phyloP scores from a whole-genome alignment of 2,113 vertebrate species.

The Stictonetta naevosa region DNA sequence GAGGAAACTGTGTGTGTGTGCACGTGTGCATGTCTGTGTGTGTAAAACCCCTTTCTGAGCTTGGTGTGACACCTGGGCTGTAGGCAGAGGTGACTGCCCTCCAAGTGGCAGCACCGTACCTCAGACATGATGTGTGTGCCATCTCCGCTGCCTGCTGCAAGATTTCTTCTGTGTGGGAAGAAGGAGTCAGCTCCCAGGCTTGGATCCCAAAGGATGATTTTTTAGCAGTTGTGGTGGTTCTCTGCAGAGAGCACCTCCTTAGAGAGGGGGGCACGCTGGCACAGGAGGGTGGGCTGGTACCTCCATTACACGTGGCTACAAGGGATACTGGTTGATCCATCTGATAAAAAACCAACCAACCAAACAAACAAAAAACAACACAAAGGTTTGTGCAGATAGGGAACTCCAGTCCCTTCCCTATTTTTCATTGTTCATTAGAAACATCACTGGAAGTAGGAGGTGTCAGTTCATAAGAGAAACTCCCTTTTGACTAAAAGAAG shows the following conservation, averaged over 20 bases:
- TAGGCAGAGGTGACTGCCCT: not conserved
- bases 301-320: not conserved
- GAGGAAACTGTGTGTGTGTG: not conserved
- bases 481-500: not conserved
- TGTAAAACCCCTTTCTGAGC: not conserved
- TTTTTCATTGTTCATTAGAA: not conserved
- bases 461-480: not conserved
- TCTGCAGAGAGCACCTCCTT: not conserved
- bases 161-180: not conserved
- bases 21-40: not conserved
- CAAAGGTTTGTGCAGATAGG: not conserved
- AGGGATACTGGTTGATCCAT: not conserved
- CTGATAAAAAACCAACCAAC: not conserved
- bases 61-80: not conserved
- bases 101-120: not conserved
- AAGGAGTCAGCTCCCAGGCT: not conserved
- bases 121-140: rapidly evolving
- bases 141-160: not conserved
- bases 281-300: not conserved
- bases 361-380: no score
- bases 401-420: not conserved
- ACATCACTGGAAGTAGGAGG: not conserved
- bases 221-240: not conserved
- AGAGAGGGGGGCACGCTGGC: no score
- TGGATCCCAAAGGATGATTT: not conserved